Conservation (phyloP, 1,140 invertebrate species). For the Hylaeus volcanicus region DNA sequence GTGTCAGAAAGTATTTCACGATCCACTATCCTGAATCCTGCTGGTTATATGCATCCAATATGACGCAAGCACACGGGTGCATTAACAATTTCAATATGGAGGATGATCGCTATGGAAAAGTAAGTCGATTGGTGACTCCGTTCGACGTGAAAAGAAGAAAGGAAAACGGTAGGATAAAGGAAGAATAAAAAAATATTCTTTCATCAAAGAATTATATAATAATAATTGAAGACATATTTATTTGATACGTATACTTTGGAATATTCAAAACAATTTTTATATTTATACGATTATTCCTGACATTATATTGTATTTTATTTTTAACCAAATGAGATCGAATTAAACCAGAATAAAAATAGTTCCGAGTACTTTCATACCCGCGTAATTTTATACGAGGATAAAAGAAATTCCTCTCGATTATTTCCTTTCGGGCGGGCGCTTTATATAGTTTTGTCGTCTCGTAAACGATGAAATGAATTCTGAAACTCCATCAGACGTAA, state of each 20-base stretch:
- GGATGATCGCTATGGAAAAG: background rate
- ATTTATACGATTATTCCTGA: too few species aligned
- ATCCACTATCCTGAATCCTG: background rate
- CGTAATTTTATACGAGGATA: too few species aligned
- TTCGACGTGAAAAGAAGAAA: too few species aligned
- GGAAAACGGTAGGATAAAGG: background rate
- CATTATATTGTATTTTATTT: too few species aligned
- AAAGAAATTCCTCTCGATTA: background rate
- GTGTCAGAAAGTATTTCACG: conserved; percentile 6
- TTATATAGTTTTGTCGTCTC: background rate
- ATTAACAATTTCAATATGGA: background rate
- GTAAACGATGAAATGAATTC: conserved; percentile 21
- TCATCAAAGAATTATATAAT: too few species aligned
- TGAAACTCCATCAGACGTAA: conserved; percentile 3
- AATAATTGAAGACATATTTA: too few species aligned
- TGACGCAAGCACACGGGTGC: background rate
- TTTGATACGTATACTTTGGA: too few species aligned
- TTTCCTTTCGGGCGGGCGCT: background rate
- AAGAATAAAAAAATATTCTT: too few species aligned
- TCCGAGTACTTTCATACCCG: too few species aligned
- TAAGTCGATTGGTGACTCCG: background rate
- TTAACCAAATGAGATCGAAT: too few species aligned
- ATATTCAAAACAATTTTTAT: too few species aligned
- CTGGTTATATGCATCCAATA: background rate
- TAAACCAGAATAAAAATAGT: too few species aligned